Percentiles rank a stretch among this genome's conserved stretches.
Conservation (phyloP, 2,888 invertebrate species). For the Caenorhabditis wallacei region DNA sequence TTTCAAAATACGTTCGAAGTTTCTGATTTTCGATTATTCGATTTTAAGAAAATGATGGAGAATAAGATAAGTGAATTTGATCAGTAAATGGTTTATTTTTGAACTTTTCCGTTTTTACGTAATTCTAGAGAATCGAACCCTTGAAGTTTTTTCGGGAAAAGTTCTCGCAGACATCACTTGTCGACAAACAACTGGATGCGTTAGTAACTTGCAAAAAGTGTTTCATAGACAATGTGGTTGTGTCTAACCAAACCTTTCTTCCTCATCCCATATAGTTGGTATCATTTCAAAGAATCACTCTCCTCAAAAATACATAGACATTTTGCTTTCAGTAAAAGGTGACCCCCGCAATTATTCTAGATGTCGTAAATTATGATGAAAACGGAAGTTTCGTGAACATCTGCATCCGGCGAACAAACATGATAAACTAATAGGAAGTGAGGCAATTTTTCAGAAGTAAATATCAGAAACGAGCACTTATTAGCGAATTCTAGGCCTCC, state of each 20-base stretch:
- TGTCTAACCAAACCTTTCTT: slow-evolving; percentile 21
- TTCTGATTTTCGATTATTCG: neutral
- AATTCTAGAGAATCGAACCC: neutral
- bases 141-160: neutral
- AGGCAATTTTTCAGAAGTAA: slow-evolving; percentile 9
- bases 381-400: slow-evolving; percentile 40
- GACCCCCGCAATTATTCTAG: slow-evolving; percentile 9
- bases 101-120: neutral
- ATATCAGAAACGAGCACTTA: slow-evolving; percentile 15
- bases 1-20: neutral
- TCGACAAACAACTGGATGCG: slow-evolving; percentile 2
- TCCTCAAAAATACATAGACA: slow-evolving; percentile 9
- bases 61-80: neutral
- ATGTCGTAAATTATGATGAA: slow-evolving; percentile 46
- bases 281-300: slow-evolving; percentile 1
- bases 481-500: neutral
- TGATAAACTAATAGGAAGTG: slow-evolving; percentile 39
- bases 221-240: slow-evolving; percentile 52
- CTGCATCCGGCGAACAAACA: slow-evolving; percentile 44
- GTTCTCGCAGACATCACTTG: slow-evolving; percentile 34
- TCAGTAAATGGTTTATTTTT: neutral
- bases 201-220: slow-evolving; percentile 53
- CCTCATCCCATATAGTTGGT: neutral
- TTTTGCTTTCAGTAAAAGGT: slow-evolving; percentile 6
- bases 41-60: too few relatives aligned